These are phyloP conservation scores for Epinephelus awoara DNA, from an alignment of 2,797 vertebrate genomes.

Conservation along the genomic window DNA sequence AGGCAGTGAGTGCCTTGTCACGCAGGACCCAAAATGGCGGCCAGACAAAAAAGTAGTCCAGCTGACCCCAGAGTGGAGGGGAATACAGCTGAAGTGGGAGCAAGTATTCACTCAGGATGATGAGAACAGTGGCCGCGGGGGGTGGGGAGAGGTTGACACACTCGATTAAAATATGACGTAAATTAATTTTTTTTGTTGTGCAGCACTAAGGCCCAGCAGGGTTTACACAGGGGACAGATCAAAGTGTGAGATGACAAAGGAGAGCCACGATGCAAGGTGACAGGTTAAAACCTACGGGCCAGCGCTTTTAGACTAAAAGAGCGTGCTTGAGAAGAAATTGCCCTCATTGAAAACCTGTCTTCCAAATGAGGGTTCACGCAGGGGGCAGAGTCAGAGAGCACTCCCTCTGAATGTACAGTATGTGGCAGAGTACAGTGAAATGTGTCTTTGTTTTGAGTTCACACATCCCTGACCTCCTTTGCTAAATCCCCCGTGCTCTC, in stretches of 20 bases:
- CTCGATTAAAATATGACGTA: conserved; percentile 74
- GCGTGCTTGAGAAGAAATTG: conserved; percentile 54
- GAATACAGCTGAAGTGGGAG: conserved; percentile 62
- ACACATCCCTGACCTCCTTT: conserved; percentile 75
- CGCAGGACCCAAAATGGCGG: conserved; percentile 67
- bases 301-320: conserved; percentile 48
- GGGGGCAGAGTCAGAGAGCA: conserved; percentile 51
- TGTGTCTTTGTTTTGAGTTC: conserved; percentile 77
- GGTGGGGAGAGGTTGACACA: conserved; percentile 38
- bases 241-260: conserved; percentile 67
- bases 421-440: conserved; percentile 58
- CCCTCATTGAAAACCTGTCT: conserved; percentile 54
- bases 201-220: conserved; percentile 59
- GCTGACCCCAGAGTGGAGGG: conserved; percentile 35
- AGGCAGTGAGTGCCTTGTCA: conserved; percentile 67
- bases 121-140: conserved; percentile 36
- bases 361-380: conserved; percentile 67
- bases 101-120: conserved; percentile 65
- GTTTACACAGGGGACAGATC: conserved; percentile 67
- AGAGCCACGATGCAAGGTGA: conserved; percentile 53
- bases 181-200: conserved; percentile 64
- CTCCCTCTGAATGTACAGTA: conserved; percentile 35
- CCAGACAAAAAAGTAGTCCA: conserved; percentile 31
- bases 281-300: conserved; percentile 55
- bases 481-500: conserved; percentile 53